A percentile compares a stretch with the other conserved stretches of the same genome.
Conservation (phyloP, 2,797 vertebrate species). For the Sebastes diaconus region DNA sequence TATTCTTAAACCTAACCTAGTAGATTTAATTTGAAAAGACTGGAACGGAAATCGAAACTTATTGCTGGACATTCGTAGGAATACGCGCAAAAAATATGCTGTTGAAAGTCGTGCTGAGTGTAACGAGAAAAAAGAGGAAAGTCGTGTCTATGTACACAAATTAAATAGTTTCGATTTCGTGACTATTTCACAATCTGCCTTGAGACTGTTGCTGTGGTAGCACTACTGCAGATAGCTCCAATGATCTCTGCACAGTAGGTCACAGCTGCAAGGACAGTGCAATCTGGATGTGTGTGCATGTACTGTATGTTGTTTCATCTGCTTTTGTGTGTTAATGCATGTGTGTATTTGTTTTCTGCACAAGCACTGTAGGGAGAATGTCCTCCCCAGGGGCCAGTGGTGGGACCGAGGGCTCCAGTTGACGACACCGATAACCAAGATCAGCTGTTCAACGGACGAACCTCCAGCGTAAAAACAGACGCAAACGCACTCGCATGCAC, state of each 20-base stretch:
- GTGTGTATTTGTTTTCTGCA: conserved; percentile 20
- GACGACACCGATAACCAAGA: conserved; percentile 67
- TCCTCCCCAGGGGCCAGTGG: conserved; percentile 33
- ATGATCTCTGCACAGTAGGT: conserved; percentile 24
- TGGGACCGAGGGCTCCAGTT: conserved; percentile 42
- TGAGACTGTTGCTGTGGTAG: not conserved
- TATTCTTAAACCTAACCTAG: too few relatives aligned
- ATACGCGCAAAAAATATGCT: too few relatives aligned
- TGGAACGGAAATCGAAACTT: too few relatives aligned
- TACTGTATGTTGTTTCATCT: not conserved
- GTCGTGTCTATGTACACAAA: too few relatives aligned
- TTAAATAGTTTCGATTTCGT: too few relatives aligned
- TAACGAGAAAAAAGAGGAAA: too few relatives aligned
- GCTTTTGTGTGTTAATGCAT: conserved; percentile 10
- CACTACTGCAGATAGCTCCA: conserved; percentile 4
- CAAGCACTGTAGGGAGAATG: conserved; percentile 27
- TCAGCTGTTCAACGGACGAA: conserved; percentile 61
- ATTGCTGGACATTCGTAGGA: too few relatives aligned
- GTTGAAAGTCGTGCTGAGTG: too few relatives aligned
- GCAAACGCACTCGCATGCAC: conserved; percentile 3
- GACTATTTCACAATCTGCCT: not conserved
- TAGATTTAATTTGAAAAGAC: too few relatives aligned
- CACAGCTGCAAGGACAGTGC: conserved; percentile 43
- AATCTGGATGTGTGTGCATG: conserved; percentile 6
- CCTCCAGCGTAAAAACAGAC: conserved; percentile 32